Conservation (phyloP, 1,140 invertebrate species). For the Whitmania pigra region DNA sequence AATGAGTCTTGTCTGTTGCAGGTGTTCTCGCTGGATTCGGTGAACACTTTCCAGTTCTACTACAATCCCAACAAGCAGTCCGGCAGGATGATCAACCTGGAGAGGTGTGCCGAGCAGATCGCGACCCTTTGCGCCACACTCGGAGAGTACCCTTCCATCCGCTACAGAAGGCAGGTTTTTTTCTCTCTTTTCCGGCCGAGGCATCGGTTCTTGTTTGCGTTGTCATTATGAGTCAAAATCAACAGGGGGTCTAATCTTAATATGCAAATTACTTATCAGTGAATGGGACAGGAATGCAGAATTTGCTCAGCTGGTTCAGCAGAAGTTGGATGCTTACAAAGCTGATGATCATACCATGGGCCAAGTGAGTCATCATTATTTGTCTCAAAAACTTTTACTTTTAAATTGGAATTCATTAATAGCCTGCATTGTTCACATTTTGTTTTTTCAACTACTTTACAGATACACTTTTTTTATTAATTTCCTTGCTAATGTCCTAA, state of each 20-base stretch:
- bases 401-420: too few relatives aligned
- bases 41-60: conserved; percentile 88
- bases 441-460: too few relatives aligned
- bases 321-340: conserved; percentile 97
- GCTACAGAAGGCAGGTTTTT: conserved; percentile 67
- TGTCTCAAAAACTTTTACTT: neutral
- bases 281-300: conserved; percentile 94
- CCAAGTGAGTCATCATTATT: conserved; percentile 50
- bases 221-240: too few relatives aligned
- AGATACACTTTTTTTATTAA: too few relatives aligned
- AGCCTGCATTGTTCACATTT: too few relatives aligned
- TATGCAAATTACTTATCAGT: conserved; percentile 37
- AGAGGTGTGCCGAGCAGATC: conserved; percentile 83
- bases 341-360: conserved; percentile 99
- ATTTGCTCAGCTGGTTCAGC: conserved; percentile 89
- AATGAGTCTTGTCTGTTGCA: conserved; percentile 40
- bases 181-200: neutral
- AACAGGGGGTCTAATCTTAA: neutral
- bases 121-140: conserved; percentile 97
- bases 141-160: conserved; percentile 92
- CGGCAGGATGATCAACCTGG: conserved; percentile 50
- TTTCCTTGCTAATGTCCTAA: too few relatives aligned
- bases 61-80: conserved; percentile 71
- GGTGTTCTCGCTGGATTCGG: conserved; percentile 92
- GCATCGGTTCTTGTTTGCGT: neutral